Base-by-base conservation (phyloP, 2,888 invertebrate species). In the Chrysomela aeneicollis region DNA sequence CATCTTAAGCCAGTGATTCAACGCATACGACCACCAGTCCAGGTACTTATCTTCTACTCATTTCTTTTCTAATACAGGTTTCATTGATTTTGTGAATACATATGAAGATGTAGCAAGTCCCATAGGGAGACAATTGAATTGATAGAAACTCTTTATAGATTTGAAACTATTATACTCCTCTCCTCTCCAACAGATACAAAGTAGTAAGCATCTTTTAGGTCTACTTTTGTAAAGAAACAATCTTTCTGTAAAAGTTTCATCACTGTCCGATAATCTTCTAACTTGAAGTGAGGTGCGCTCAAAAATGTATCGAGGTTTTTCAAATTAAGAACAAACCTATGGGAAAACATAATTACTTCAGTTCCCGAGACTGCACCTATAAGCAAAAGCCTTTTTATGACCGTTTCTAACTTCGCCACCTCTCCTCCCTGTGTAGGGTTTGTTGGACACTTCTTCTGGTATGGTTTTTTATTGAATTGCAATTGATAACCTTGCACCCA, bases 371-470 rank as follows among this genome's bases (percentile, higher is more conserved):
- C n/a, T n/a, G n/a, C n/a, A n/a, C n/a, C n/a, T n/a, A n/a, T n/a
- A n/a, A n/a, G n/a, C n/a, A n/a, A n/a, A n/a, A n/a, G n/a, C n/a
- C n/a, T n/a, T n/a, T n/a, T n/a, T n/a, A n/a, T n/a, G n/a, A n/a
- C n/a, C n/a, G n/a, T n/a, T n/a, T n/a, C n/a, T n/a, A n/a, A n/a
- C n/a, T n/a, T n/a, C n/a, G n/a, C n/a, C n/a, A n/a, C n/a, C n/a
- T n/a, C n/a, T n/a, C n/a, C n/a, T n/a, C n/a, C n/a, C n/a, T n/a
- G n/a, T n/a, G n/a, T n/a, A n/a, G n/a, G n/a, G n/a, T n/a, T n/a
- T 37, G 15, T 46, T 3, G 49, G 61, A 47, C 59, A 53, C n/a
- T 60, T 46, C 57, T 47, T 60, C 53, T 55, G 51, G 52, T 3
- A 37, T 26, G 26, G 26, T 26, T 5, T 8, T 26, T 3, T 26